Percentiles rank a stretch among this genome's conserved stretches.
phyloP scores from a whole-genome alignment of 1,140 invertebrate genomes.

The Nixonia krombeini region DNA sequence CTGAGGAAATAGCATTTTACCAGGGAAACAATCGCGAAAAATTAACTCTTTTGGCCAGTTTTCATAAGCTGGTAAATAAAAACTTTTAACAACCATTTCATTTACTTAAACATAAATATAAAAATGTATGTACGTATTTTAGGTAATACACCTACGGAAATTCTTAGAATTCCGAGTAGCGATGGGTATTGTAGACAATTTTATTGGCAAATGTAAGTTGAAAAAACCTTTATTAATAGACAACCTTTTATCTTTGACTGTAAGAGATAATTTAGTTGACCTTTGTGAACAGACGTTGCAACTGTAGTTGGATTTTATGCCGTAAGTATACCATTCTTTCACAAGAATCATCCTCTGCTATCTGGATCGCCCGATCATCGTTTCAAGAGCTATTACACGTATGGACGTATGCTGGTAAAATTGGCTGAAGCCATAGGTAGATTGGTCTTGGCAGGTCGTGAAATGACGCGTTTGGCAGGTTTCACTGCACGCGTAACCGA shows the following conservation, averaged over 20 bases:
- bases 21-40: conserved; percentile 93
- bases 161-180: conserved; percentile 93
- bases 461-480: conserved; percentile 93
- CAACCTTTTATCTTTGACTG: too few species aligned
- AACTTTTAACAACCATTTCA: conserved; percentile 1
- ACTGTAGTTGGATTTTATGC: conserved; percentile 96
- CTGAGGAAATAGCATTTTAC: conserved; percentile 98
- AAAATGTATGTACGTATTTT: conserved; percentile 35
- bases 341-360: conserved; percentile 77
- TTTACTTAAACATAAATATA: not conserved
- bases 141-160: conserved; percentile 85
- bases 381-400: conserved; percentile 91
- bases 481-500: conserved; percentile 94
- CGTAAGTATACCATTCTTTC: conserved; percentile 94
- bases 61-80: conserved; percentile 85
- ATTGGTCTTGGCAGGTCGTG: conserved; percentile 92
- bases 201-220: conserved; percentile 94
- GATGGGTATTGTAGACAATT: conserved; percentile 96
- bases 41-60: conserved; percentile 88
- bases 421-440: conserved; percentile 97
- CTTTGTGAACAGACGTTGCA: conserved; percentile 85
- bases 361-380: conserved; percentile 69
- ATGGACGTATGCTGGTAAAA: conserved; percentile 96
- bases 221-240: not conserved
- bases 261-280: not conserved